phyloP scores from a whole-genome alignment of 2,797 vertebrate genomes.

The Dicrostonyx torquatus region DNA sequence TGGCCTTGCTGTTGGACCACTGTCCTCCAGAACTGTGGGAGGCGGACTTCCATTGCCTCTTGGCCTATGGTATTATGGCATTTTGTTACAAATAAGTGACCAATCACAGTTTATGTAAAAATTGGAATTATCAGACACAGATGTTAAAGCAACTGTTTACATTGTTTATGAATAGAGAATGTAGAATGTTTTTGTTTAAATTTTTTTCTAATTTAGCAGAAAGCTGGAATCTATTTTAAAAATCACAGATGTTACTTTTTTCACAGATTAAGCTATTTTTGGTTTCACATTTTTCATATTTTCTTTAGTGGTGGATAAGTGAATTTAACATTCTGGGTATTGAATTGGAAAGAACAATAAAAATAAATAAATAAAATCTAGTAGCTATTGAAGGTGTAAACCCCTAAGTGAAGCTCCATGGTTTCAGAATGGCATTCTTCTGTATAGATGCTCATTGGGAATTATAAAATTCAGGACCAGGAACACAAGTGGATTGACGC shows the following conservation, averaged over 20 bases:
- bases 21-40: neutral
- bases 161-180: slow-evolving; percentile 3
- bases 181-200: neutral
- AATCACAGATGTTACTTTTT: neutral
- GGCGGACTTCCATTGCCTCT: neutral
- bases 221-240: slow-evolving; percentile 12
- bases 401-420: neutral
- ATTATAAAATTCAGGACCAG: neutral
- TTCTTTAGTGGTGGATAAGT: neutral
- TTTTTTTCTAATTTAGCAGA: neutral
- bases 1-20: neutral
- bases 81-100: neutral
- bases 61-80: neutral
- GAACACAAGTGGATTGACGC: neutral
- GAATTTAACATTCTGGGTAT: neutral
- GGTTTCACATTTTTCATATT: neutral
- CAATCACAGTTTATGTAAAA: neutral
- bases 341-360: neutral
- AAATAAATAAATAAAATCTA: neutral
- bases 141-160: neutral
- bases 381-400: neutral
- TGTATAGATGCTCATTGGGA: neutral
- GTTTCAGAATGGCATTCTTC: neutral
- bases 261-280: neutral
- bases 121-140: neutral